A percentile compares a stretch with the other conserved stretches of the same genome.
These are phyloP conservation scores for Passerculus sandwichensis DNA, from an alignment of 2,797 vertebrate genomes.

Conservation along the genomic window DNA sequence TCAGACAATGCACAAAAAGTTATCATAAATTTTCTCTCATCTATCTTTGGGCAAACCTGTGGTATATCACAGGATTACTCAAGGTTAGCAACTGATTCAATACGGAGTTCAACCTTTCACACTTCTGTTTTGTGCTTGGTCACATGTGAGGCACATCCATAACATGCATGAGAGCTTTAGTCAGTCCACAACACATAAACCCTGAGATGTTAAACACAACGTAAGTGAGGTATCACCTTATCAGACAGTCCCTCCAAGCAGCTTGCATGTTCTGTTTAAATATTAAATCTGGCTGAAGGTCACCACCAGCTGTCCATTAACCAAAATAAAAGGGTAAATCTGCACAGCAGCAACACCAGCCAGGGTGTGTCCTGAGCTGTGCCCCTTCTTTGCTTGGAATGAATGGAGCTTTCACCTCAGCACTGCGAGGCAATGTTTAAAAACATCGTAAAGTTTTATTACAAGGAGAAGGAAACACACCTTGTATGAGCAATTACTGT, in stretches of 20 bases:
- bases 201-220: neutral
- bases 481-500: neutral
- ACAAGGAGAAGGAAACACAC: neutral
- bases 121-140: neutral
- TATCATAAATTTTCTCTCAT: neutral
- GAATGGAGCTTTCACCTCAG: neutral
- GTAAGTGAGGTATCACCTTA: accelerated
- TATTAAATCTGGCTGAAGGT: neutral
- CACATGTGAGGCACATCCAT: neutral
- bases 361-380: neutral
- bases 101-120: neutral
- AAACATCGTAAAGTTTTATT: neutral
- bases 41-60: neutral
- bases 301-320: neutral
- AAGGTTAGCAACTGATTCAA: neutral
- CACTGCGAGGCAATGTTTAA: neutral
- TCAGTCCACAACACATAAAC: neutral
- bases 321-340: neutral
- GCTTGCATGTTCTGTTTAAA: neutral
- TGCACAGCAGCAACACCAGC: neutral
- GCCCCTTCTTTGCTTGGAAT: neutral
- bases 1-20: neutral
- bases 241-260: neutral
- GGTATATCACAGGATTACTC: neutral
- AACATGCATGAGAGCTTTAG: neutral